These are phyloP conservation scores for Eupithecia vulgata DNA, from an alignment of 2,888 invertebrate genomes.

Conservation along the genomic window DNA sequence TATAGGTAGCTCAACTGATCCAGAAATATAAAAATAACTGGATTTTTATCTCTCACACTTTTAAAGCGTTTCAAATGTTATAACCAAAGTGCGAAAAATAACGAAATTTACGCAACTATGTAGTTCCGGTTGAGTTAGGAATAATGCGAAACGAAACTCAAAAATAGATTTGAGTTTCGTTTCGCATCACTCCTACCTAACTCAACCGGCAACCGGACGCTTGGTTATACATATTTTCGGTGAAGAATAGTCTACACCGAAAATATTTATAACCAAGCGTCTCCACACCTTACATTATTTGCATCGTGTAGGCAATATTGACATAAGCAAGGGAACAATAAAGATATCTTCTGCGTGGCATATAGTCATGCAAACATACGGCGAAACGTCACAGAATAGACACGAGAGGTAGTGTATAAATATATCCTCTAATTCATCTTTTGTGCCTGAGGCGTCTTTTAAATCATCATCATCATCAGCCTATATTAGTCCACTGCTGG, in stretches of 20 bases:
- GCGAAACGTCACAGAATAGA: constrained; percentile 15
- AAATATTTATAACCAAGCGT: constrained; percentile 29
- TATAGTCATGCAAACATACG: constrained; percentile 42
- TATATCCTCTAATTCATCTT: constrained; percentile 13
- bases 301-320: constrained; percentile 53
- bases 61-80: neutral
- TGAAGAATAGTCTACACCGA: too few species aligned
- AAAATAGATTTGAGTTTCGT: too few species aligned
- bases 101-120: neutral
- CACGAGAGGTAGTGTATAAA: neutral
- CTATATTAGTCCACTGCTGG: too few species aligned
- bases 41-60: neutral
- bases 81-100: neutral
- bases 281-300: constrained; percentile 56
- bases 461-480: too few species aligned
- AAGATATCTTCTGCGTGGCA: constrained; percentile 55
- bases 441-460: neutral
- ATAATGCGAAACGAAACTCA: too few species aligned
- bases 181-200: too few species aligned
- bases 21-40: neutral
- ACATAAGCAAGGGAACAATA: constrained; percentile 69
- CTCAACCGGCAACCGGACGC: too few species aligned
- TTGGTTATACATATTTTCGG: too few species aligned
- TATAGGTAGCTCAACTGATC: too few species aligned
- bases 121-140: neutral